Conservation (phyloP, 2,797 vertebrate genomes). For the Peromyscus aztecus region DNA sequence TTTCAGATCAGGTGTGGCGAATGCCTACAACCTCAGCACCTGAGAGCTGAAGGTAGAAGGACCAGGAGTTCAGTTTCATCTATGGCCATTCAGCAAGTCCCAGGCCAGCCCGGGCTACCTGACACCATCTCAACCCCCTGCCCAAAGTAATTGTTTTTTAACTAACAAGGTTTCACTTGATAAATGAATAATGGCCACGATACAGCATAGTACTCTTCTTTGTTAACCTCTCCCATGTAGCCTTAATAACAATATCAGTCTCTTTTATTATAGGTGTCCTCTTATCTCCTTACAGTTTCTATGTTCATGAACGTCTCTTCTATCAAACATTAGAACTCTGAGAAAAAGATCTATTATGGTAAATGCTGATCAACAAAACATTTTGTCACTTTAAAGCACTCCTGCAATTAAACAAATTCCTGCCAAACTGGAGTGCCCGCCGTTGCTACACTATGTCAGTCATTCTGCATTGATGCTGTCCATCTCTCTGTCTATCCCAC, state of each 20-base stretch:
- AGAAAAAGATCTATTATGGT: not conserved
- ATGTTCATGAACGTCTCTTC: not conserved
- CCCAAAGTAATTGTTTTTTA: not conserved
- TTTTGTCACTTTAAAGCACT: constrained; percentile 49
- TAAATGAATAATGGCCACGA: constrained; percentile 24
- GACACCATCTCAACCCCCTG: not conserved
- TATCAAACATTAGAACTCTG: constrained; percentile 7
- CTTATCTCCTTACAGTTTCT: not conserved
- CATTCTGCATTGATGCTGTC: not conserved
- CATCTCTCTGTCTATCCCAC: not conserved
- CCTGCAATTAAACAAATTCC: constrained; percentile 50
- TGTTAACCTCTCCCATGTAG: not conserved
- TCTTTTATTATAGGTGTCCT: not conserved
- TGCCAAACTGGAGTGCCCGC: not conserved
- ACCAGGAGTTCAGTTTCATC: not conserved
- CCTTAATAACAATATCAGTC: not conserved
- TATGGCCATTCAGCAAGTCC: not conserved
- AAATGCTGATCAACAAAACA: constrained; percentile 55
- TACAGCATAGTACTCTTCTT: not conserved
- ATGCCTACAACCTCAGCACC: not conserved
- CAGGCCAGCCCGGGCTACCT: not conserved
- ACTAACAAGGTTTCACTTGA: constrained; percentile 26
- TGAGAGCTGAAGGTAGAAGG: not conserved
- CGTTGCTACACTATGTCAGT: not conserved
- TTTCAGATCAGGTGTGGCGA: not conserved